A percentile compares a stretch with the other conserved stretches of the same genome.
These are phyloP conservation scores for Mormyrops attenuatus DNA, from an alignment of 2,797 vertebrate genomes.

Conservation along the genomic window DNA sequence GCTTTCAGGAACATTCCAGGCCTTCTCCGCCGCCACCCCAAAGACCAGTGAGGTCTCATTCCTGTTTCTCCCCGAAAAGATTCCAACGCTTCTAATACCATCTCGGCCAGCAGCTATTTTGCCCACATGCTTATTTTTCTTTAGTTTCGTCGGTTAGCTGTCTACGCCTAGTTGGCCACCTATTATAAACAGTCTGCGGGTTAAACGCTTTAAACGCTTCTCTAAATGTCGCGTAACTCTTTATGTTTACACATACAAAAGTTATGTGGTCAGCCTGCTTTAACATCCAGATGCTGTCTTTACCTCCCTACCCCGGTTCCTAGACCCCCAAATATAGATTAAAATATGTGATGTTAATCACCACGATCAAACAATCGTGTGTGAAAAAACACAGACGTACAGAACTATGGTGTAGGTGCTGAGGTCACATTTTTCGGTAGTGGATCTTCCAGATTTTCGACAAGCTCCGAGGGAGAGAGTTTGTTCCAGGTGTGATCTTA, in stretches of 20 bases:
- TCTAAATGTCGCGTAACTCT: not conserved
- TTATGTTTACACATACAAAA: not conserved
- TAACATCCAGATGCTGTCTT: not conserved
- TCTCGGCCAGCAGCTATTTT: not conserved
- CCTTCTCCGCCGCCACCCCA: not conserved
- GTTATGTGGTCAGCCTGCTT: not conserved
- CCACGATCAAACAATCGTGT: not conserved
- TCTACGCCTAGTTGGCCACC: not conserved
- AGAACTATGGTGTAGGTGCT: not conserved
- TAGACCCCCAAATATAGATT: not conserved
- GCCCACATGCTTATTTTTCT: not conserved
- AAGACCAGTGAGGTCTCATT: not conserved
- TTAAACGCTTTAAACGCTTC: not conserved
- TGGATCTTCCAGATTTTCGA: not conserved
- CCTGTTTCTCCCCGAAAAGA: not conserved
- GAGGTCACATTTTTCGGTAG: not conserved
- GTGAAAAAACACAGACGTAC: not conserved
- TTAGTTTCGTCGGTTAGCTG: not conserved
- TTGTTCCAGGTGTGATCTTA: not conserved
- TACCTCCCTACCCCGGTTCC: not conserved
- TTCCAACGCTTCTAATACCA: not conserved
- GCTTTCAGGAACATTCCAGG: not conserved
- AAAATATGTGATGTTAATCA: not conserved
- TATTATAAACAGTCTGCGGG: not conserved
- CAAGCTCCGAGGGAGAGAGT: not conserved